phyloP scores from a whole-genome alignment of 2,797 vertebrate species.

The Syngnathus acus region DNA sequence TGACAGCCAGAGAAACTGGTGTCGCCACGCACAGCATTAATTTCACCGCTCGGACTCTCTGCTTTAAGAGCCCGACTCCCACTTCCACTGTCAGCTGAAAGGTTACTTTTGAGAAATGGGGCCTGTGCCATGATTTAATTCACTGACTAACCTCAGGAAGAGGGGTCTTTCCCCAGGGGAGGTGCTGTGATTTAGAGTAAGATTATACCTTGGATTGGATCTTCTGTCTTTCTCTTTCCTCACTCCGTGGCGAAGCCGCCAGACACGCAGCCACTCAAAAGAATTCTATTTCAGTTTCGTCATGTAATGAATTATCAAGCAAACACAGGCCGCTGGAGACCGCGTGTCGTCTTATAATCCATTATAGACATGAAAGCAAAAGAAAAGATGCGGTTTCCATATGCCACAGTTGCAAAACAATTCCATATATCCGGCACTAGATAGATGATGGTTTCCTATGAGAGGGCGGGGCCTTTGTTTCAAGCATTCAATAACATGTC shows the following conservation, averaged over 20 bases:
- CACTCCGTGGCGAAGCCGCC: slow-evolving; percentile 21
- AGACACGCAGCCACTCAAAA: slow-evolving; percentile 11
- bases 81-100: slow-evolving; percentile 69
- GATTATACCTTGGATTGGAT: slow-evolving; percentile 64
- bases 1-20: slow-evolving; percentile 62
- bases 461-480: slow-evolving; percentile 44
- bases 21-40: slow-evolving; percentile 48
- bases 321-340: slow-evolving; percentile 22
- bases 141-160: slow-evolving; percentile 62
- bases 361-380: slow-evolving; percentile 28
- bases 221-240: slow-evolving; percentile 28
- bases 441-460: slow-evolving; percentile 30
- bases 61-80: slow-evolving; percentile 47
- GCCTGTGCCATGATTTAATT: slow-evolving; percentile 62
- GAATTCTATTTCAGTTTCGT: slow-evolving; percentile 43
- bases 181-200: slow-evolving; percentile 55
- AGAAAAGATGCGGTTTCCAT: slow-evolving; percentile 15
- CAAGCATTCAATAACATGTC: slow-evolving; percentile 42
- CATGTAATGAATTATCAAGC: slow-evolving; percentile 29
- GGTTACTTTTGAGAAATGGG: slow-evolving; percentile 70
- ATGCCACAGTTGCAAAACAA: slow-evolving; percentile 20
- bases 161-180: slow-evolving; percentile 41
- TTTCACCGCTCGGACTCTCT: slow-evolving; percentile 48
- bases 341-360: slow-evolving; percentile 15
- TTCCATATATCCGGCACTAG: slow-evolving; percentile 19